A percentile compares a stretch with the other conserved stretches of the same genome.
phyloP scores from a whole-genome alignment of 30 jellyfish, hydroid and myxozoan genomes.

The Turritopsis rubra region DNA sequence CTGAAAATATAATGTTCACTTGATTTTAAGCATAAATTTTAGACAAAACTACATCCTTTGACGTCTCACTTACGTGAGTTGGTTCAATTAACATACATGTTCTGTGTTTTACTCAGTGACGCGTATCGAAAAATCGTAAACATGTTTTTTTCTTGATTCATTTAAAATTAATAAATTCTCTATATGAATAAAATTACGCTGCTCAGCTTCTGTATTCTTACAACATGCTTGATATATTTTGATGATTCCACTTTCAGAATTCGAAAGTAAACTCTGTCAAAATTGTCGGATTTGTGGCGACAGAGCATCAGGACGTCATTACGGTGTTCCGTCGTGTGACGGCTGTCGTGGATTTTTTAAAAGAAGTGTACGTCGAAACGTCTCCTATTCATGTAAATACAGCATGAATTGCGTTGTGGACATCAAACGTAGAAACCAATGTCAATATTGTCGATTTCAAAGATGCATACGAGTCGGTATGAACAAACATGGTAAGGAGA shows the following conservation, averaged over 20 bases:
- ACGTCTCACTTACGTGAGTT: not conserved
- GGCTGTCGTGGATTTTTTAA: conserved; percentile 98
- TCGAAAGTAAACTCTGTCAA: conserved; percentile 29
- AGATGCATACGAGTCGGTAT: conserved; percentile 78
- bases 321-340: conserved; percentile 92
- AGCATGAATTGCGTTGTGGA: conserved; percentile 78
- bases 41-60: not conserved
- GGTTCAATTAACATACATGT: not conserved
- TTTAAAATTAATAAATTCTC: not conserved
- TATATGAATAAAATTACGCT: not conserved
- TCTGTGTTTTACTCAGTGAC: not conserved
- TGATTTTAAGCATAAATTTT: not conserved
- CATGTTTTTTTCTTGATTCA: not conserved
- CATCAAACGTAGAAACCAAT: conserved; percentile 75
- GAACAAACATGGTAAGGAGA: conserved; percentile 74
- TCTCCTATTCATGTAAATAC: conserved; percentile 62
- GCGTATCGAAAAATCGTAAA: not conserved
- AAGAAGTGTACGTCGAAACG: conserved; percentile 82
- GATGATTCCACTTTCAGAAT: not conserved
- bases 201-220: not conserved
- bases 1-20: not conserved
- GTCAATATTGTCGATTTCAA: conserved; percentile 88
- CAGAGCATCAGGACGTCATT: conserved; percentile 96
- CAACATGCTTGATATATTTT: not conserved
- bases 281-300: conserved; percentile 85